Percentiles rank a stretch among this genome's conserved stretches.
Evolutionary conservation across 2,888 invertebrate species (phyloP).

Genomic region (Agrilus mali): DNA sequence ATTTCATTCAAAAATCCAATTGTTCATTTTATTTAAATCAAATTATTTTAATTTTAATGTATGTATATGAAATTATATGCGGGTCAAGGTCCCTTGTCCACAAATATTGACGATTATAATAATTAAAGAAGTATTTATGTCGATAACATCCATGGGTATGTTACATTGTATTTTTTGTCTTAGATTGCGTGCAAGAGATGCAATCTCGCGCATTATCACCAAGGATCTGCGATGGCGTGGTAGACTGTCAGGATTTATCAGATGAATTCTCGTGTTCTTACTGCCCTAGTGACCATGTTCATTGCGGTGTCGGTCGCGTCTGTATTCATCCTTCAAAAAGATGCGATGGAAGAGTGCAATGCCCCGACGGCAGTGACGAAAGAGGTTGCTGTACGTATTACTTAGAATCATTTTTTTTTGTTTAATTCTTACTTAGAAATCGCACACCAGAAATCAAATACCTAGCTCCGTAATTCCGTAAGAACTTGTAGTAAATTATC

Average conservation of each 20-base stretch:
- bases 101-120: too few relatives aligned
- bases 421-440: background rate
- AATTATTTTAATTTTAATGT: too few relatives aligned
- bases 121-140: too few relatives aligned
- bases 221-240: slow-evolving; percentile 72
- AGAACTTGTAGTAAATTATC: background rate
- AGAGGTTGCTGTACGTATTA: slow-evolving; percentile 67
- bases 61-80: too few relatives aligned
- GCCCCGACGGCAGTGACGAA: slow-evolving; percentile 79
- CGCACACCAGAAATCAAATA: background rate
- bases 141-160: slow-evolving; percentile 2
- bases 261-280: slow-evolving; percentile 74
- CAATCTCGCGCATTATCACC: slow-evolving; percentile 62
- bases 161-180: slow-evolving; percentile 8
- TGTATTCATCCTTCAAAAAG: slow-evolving; percentile 60
- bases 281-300: slow-evolving; percentile 57
- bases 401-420: background rate
- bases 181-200: slow-evolving; percentile 63
- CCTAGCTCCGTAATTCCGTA: background rate
- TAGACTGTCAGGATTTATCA: slow-evolving; percentile 72
- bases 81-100: too few relatives aligned
- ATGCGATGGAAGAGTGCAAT: slow-evolving; percentile 74
- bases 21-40: too few relatives aligned
- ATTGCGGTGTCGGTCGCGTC: slow-evolving; percentile 65
- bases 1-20: too few relatives aligned